Evolutionary conservation across 2,113 vertebrate species (phyloP).

Genomic region (Pluvianellus socialis): DNA sequence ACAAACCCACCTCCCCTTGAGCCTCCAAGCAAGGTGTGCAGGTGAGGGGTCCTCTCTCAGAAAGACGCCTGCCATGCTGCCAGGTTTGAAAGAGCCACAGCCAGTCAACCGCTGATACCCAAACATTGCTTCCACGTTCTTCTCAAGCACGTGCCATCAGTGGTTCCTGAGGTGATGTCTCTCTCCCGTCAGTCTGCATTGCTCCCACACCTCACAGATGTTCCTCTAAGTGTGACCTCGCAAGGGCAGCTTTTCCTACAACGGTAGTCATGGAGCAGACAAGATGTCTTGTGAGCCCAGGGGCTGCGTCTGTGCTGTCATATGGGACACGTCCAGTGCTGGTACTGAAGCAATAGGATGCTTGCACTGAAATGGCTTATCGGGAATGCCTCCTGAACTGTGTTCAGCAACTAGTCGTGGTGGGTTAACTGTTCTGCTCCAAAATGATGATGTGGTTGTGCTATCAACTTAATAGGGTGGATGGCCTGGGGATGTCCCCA

Average conservation of each 20-base stretch:
- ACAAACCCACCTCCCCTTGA: not conserved
- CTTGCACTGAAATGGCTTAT: not conserved
- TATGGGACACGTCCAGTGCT: not conserved
- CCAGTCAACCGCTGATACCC: not conserved
- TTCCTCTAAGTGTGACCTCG: not conserved
- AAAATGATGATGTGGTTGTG: not conserved
- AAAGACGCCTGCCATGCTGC: fast-evolving
- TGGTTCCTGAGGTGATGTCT: fast-evolving
- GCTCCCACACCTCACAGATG: not conserved
- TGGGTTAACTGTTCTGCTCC: not conserved
- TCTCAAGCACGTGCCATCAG: fast-evolving
- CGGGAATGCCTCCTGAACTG: not conserved
- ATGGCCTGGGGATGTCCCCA: not conserved
- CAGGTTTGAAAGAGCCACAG: not conserved
- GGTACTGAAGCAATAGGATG: not conserved
- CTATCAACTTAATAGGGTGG: not conserved
- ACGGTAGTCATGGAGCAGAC: not conserved
- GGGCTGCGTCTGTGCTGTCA: not conserved
- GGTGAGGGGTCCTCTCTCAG: not conserved
- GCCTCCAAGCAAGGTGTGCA: not conserved
- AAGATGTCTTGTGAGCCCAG: not conserved
- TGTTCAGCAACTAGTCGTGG: not conserved
- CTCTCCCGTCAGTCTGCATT: not conserved
- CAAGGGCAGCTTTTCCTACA: not conserved
- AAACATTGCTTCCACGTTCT: fast-evolving